A percentile compares a stretch with the other conserved stretches of the same genome.
Evolutionary conservation across 2,113 vertebrate genomes (phyloP).

Genomic region (Prionailurus bengalensis): DNA sequence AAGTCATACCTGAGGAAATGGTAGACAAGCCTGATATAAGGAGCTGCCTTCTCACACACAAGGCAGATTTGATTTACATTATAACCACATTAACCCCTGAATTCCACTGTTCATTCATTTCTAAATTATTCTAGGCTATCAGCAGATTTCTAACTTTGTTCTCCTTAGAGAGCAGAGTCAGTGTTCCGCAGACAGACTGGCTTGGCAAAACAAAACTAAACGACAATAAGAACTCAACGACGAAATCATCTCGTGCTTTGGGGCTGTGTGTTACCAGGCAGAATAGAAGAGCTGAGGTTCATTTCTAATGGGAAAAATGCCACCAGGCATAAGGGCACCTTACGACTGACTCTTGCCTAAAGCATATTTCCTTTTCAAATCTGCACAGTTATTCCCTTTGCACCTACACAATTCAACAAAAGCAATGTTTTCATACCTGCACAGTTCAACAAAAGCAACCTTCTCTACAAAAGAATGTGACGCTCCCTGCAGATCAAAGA

Average conservation of each 20-base stretch:
- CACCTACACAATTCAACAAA: conserved; percentile 51
- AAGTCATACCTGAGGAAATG: conserved; percentile 29
- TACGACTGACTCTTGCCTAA: conserved; percentile 23
- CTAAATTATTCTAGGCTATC: conserved; percentile 49
- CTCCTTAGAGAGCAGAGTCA: conserved; percentile 68
- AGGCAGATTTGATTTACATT: conserved; percentile 19
- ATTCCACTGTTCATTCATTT: conserved; percentile 49
- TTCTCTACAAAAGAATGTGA: conserved; percentile 49
- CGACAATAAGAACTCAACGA: conserved; percentile 1
- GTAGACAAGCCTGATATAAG: not conserved
- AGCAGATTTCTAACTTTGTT: conserved; percentile 58
- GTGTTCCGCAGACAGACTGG: conserved; percentile 14
- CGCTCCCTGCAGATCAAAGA: conserved; percentile 61
- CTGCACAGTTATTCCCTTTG: conserved; percentile 66
- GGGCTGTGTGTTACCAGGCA: conserved; percentile 50
- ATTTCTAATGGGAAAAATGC: conserved; percentile 41
- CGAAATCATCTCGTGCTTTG: conserved; percentile 51
- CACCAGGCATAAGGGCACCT: conserved; percentile 37
- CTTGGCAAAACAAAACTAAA: conserved; percentile 17
- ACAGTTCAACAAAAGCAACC: conserved; percentile 38
- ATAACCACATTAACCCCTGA: conserved; percentile 32
- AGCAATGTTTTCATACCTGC: conserved; percentile 21
- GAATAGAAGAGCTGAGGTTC: conserved; percentile 16
- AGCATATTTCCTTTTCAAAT: conserved; percentile 65
- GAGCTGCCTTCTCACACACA: not conserved